These are phyloP conservation scores for Callosobruchus maculatus DNA, from an alignment of 2,888 invertebrate genomes.

Conservation along the genomic window DNA sequence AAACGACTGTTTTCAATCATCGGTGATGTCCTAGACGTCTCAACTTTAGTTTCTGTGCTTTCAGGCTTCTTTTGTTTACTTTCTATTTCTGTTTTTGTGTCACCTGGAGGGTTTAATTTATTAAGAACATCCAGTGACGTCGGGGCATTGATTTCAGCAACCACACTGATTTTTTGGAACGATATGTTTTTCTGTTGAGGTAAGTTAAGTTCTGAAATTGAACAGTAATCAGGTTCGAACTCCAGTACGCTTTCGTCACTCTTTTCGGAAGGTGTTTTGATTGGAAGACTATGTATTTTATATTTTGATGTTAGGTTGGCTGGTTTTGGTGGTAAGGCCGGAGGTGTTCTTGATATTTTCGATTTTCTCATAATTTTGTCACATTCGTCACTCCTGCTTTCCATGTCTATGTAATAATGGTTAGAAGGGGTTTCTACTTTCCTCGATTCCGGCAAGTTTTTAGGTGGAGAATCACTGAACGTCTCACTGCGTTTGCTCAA, in stretches of 20 bases:
- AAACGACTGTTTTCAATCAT: background rate
- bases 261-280: constrained; percentile 27
- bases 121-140: constrained; percentile 34
- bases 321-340: constrained; percentile 76
- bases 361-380: constrained; percentile 38
- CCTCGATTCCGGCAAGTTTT: constrained; percentile 49
- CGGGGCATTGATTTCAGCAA: constrained; percentile 42
- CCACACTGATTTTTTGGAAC: constrained; percentile 40
- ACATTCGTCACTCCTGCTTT: constrained; percentile 45
- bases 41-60: background rate
- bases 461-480: constrained; percentile 35
- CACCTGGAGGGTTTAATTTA: constrained; percentile 25
- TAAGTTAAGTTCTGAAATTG: constrained; percentile 68
- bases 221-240: constrained; percentile 70
- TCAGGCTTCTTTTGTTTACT: background rate
- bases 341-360: constrained; percentile 64
- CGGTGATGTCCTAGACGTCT: background rate
- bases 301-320: constrained; percentile 67
- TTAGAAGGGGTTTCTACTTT: constrained; percentile 41
- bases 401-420: constrained; percentile 65
- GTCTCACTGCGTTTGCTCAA: constrained; percentile 52
- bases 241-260: constrained; percentile 37
- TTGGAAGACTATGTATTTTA: constrained; percentile 49
- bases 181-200: constrained; percentile 35
- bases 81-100: constrained; percentile 6